Base-by-base conservation (phyloP, 2,888 invertebrate species). In the Sphecodes monilicornis region DNA sequence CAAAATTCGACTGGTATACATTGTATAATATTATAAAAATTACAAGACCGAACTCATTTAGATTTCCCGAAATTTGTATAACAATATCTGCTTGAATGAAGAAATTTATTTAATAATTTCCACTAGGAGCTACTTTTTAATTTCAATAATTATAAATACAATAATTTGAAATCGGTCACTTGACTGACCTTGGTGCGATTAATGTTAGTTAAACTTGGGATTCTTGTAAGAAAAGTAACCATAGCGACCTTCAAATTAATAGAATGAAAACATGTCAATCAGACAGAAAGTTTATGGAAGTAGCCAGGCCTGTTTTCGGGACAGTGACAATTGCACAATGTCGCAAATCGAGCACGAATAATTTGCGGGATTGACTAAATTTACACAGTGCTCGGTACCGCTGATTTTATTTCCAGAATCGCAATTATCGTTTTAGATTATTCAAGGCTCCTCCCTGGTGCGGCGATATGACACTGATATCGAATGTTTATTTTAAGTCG, bases 401-500 rank as follows among this genome's bases (percentile, higher is more conserved):
- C 26, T 36, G 10, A n/a, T 57, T 32, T 60, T 71, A 69, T 77
- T 70, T 43, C 32, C n/a, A 60, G 77, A 70, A 16, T n/a, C 66
- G 16, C 39, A 78, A 78, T 84, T 69, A 86, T 76, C 57, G 74
- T 69, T 2, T 36, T 77, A 41, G 73, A 79, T 70, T 76, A 80
- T 87, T 81, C 50, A 64, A 36, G 32, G 32, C 13, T 36, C 70
- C 57, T 66, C 71, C 69, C 5, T 18, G 64, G 18, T 32, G 26
- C 43, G 60, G 46, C 22, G 32, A 71, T 43, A 54, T 54, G 69
- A 57, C 57, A 78, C 41, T 74, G 82, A 78, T 82, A 82, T 87
- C 82, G 73, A 78, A 60, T 73, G 78, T 78, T 85, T 87, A 82
- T 87, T 87, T 82, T 72, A 79, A 76, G 80, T 69, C 46, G 73